Percentiles rank a stretch among this genome's conserved stretches.
Conservation (phyloP, 2,888 invertebrate species). For the Psylliodes chrysocephalus region DNA sequence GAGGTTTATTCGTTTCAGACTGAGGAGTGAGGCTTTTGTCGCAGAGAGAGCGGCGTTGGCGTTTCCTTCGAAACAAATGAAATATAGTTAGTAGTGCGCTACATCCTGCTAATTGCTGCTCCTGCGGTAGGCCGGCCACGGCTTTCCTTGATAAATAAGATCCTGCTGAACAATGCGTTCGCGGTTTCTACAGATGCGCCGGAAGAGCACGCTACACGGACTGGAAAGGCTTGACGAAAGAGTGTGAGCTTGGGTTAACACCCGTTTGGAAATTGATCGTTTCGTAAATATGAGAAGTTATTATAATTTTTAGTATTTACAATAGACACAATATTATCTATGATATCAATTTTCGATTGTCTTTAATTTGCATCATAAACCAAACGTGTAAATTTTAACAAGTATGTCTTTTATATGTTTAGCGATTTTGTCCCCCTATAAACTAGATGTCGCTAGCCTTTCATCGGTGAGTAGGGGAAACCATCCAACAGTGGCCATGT, state of each 20-base stretch:
- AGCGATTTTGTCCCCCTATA: too few relatives aligned
- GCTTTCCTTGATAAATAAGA: slow-evolving; percentile 20
- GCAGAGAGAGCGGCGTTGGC: background rate
- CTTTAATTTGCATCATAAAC: too few relatives aligned
- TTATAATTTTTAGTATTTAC: too few relatives aligned
- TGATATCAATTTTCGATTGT: too few relatives aligned
- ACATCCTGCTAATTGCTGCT: slow-evolving; percentile 57
- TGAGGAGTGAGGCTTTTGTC: slow-evolving; percentile 1
- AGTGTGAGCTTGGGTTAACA: background rate
- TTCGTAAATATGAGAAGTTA: too few relatives aligned
- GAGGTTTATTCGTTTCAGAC: background rate
- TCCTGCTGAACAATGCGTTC: slow-evolving; percentile 15
- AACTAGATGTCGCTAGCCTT: too few relatives aligned
- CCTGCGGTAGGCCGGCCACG: slow-evolving; percentile 48
- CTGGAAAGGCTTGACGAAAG: background rate
- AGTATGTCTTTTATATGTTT: too few relatives aligned
- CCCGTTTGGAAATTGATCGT: background rate
- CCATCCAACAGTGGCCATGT: too few relatives aligned
- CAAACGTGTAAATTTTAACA: too few relatives aligned
- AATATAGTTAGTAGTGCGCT: slow-evolving; percentile 43
- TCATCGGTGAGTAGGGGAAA: too few relatives aligned
- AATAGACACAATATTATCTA: too few relatives aligned
- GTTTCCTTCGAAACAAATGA: slow-evolving; percentile 25
- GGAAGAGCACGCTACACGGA: slow-evolving; percentile 2
- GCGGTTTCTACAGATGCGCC: slow-evolving; percentile 7